These are phyloP conservation scores for Puma concolor DNA, from an alignment of 2,113 vertebrate genomes.

Conservation along the genomic window DNA sequence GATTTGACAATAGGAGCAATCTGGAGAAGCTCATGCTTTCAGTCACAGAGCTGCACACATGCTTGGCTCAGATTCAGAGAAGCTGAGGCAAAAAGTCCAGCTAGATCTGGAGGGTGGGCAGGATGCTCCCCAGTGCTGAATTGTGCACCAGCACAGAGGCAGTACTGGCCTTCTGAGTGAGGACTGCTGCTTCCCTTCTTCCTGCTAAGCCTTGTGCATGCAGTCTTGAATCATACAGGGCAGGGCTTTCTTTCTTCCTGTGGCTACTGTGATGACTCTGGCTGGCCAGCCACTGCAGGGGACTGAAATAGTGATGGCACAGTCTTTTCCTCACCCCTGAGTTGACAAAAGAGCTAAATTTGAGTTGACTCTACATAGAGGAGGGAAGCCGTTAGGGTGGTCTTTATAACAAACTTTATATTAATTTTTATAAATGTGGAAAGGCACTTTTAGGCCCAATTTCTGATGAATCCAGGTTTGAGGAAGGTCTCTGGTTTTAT, in stretches of 20 bases:
- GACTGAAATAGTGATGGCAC: not conserved
- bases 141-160: not conserved
- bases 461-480: not conserved
- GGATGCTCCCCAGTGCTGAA: too few relatives aligned
- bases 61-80: not conserved
- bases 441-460: not conserved
- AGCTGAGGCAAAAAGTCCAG: not conserved
- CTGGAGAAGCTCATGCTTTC: not conserved
- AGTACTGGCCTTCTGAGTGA: not conserved
- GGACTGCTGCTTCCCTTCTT: not conserved
- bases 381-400: not conserved
- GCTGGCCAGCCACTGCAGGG: too few relatives aligned
- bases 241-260: not conserved
- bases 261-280: not conserved
- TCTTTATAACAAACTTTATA: not conserved
- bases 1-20: not conserved
- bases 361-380: not conserved
- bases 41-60: not conserved
- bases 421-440: not conserved
- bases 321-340: not conserved
- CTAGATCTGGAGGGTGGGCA: not conserved
- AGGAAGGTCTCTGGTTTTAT: not conserved
- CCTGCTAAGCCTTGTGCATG: not conserved
- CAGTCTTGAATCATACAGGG: not conserved
- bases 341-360: not conserved